A percentile compares a stretch with the other conserved stretches of the same genome.
These are phyloP conservation scores for Drosophila asahinai DNA, from an alignment of 1,140 invertebrate genomes.

Conservation along the genomic window DNA sequence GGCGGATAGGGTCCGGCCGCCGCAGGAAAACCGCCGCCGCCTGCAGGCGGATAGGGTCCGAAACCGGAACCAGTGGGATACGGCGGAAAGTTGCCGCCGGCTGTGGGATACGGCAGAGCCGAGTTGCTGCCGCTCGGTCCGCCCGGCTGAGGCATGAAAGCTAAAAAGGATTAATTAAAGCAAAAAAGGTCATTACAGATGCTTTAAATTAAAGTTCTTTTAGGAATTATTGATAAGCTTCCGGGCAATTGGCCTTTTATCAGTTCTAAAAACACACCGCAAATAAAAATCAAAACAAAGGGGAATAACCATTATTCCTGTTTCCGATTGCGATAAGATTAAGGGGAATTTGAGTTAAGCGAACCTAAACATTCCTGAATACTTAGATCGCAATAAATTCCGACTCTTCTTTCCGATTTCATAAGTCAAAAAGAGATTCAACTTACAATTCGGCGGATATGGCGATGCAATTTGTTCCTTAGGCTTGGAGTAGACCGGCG, in stretches of 20 bases:
- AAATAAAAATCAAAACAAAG: too few relatives aligned
- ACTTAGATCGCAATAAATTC: background rate
- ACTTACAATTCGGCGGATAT: conserved; percentile 69
- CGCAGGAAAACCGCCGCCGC: conserved; percentile 30
- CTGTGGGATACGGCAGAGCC: conserved; percentile 73
- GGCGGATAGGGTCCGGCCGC: conserved; percentile 82
- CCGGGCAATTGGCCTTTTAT: background rate
- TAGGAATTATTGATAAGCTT: background rate
- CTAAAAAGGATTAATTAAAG: conserved; percentile 23
- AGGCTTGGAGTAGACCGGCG: conserved; percentile 95
- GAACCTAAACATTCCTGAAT: background rate
- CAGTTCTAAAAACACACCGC: background rate
- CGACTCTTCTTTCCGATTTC: too few relatives aligned
- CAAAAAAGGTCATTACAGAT: background rate
- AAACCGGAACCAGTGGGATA: conserved; percentile 73
- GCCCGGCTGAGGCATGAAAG: conserved; percentile 67
- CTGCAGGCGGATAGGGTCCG: conserved; percentile 64
- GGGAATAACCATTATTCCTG: background rate
- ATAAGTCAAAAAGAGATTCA: background rate
- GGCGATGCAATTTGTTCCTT: conserved; percentile 84
- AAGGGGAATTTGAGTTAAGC: background rate
- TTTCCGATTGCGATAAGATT: background rate
- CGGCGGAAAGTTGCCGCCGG: conserved; percentile 67
- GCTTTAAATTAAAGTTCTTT: background rate
- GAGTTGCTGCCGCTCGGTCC: conserved; percentile 47